A percentile compares a stretch with the other conserved stretches of the same genome.
Conservation (phyloP, 1,140 invertebrate species). For the Metaphire vulgaris region DNA sequence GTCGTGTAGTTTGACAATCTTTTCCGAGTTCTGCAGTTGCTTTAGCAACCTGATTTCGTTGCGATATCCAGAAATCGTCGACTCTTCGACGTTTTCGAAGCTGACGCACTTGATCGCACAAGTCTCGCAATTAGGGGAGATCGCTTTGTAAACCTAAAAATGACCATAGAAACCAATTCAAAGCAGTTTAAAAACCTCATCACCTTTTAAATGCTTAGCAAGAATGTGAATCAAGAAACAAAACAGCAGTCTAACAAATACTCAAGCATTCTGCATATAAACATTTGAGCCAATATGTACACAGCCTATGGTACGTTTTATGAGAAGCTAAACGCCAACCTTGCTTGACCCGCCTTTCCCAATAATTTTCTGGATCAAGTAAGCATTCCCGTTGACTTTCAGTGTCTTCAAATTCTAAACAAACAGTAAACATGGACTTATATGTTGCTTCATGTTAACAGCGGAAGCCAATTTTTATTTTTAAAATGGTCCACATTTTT, state of each 20-base stretch:
- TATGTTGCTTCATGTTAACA: no score
- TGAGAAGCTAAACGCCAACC: no score
- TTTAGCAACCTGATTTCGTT: constrained; percentile 84
- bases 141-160: constrained; percentile 50
- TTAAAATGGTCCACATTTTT: no score
- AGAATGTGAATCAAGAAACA: no score
- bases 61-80: constrained; percentile 68
- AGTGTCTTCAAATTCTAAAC: neutral
- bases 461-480: no score
- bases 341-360: neutral
- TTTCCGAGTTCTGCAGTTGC: constrained; percentile 70
- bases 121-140: constrained; percentile 44
- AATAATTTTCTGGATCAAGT: neutral
- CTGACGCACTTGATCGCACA: constrained; percentile 59
- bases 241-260: no score
- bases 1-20: constrained; percentile 76
- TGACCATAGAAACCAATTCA: neutral
- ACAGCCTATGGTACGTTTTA: no score
- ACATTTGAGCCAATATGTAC: no score
- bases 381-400: neutral
- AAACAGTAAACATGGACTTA: neutral
- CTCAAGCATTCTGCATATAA: no score
- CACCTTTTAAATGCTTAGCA: no score
- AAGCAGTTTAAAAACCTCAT: no score
- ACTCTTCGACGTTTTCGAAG: constrained; percentile 54